Percentiles rank a stretch among this genome's conserved stretches.
Evolutionary conservation across 2,113 vertebrate species (phyloP).

Genomic region (Seriola quinqueradiata): DNA sequence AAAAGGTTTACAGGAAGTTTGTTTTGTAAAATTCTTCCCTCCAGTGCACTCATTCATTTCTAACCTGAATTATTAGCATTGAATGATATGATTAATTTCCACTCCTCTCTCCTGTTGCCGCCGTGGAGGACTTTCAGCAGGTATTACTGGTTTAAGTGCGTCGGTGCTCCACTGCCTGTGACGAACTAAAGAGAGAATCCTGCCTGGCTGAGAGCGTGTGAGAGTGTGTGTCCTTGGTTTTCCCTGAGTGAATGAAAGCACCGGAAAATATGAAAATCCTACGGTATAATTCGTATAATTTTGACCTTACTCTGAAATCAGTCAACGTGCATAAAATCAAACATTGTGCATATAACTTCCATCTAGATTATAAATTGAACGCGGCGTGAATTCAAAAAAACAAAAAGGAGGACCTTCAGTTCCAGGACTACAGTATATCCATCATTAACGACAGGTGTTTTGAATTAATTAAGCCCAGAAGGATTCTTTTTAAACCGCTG

Average conservation of each 20-base stretch:
- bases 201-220: slow-evolving; percentile 28
- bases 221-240: slow-evolving; percentile 35
- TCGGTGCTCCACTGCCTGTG: neutral
- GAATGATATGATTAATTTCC: slow-evolving; percentile 20
- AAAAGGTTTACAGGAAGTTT: neutral
- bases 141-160: slow-evolving; percentile 7
- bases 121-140: neutral
- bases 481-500: neutral
- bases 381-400: neutral
- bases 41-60: no score
- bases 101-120: neutral
- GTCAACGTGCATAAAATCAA: slow-evolving; percentile 26
- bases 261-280: slow-evolving; percentile 16
- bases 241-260: slow-evolving; percentile 29
- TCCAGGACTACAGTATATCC: neutral
- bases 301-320: slow-evolving; percentile 49
- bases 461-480: neutral
- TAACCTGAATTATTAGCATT: slow-evolving; percentile 3
- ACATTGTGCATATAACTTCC: neutral
- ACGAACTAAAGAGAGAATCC: slow-evolving; percentile 21
- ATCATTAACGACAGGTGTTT: neutral
- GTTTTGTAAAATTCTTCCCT: neutral
- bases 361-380: neutral
- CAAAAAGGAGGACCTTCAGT: neutral
- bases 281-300: slow-evolving; percentile 43